Conservation (phyloP, 2,797 vertebrate genomes). For the Oophaga sylvatica region DNA sequence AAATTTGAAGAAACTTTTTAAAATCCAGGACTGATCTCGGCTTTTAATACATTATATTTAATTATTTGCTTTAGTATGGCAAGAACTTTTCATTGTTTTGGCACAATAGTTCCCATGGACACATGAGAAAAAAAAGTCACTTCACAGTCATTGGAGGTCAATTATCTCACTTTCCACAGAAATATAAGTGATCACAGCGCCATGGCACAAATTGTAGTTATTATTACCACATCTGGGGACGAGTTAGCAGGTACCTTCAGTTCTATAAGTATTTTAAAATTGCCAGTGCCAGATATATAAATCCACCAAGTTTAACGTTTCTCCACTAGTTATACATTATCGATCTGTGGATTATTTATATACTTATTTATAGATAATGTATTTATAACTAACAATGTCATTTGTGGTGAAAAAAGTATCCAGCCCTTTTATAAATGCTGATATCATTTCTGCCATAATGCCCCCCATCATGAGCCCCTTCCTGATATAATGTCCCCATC, state of each 20-base stretch:
- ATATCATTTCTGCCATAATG: too few species aligned
- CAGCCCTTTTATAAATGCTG: too few species aligned
- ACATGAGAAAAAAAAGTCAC: not conserved
- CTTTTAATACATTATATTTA: not conserved
- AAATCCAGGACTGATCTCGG: not conserved
- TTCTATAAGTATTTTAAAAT: not conserved
- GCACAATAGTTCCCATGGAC: conserved; percentile 1
- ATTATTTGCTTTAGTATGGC: not conserved
- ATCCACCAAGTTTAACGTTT: too few species aligned
- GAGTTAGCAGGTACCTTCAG: not conserved
- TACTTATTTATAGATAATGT: too few species aligned
- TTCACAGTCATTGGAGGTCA: not conserved
- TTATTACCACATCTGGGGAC: not conserved
- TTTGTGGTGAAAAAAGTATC: too few species aligned
- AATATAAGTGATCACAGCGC: not conserved
- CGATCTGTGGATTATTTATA: too few species aligned
- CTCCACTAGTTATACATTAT: too few species aligned
- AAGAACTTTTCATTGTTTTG: not conserved
- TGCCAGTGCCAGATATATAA: not conserved
- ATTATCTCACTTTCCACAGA: not conserved
- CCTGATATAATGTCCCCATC: too few species aligned
- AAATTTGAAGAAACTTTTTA: not conserved
- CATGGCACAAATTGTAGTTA: not conserved
- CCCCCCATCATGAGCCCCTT: too few species aligned
- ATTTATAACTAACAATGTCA: too few species aligned